Base-by-base conservation (phyloP, 1,140 invertebrate species). In the Hestina assimilis region DNA sequence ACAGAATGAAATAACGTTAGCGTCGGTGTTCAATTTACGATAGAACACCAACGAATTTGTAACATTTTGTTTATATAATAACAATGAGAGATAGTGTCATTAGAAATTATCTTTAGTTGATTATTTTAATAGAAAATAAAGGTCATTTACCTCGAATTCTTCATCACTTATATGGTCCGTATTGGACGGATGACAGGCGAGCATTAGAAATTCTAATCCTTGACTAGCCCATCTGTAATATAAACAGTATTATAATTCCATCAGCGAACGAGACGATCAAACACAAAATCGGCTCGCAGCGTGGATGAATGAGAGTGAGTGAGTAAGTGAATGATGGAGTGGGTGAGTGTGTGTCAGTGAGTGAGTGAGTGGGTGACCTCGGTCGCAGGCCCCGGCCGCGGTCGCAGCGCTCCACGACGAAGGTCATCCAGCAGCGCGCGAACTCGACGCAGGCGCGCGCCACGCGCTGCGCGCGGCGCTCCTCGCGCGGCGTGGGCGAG, bases 341-440 rank as follows among this genome's bases (percentile, higher is more conserved):
- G n/a, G n/a, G n/a, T n/a, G n/a, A n/a, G n/a, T n/a, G n/a, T n/a
- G n/a, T n/a, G n/a, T n/a, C n/a, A n/a, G n/a, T n/a, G n/a, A n/a
- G n/a, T n/a, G n/a, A n/a, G n/a, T n/a, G n/a, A n/a, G n/a, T n/a
- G n/a, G n/a, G n/a, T 14, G 5, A 89, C 88, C 88, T 89, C 0
- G 96, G 96, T 57, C 95, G 89, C 58, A 95, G 88, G 1, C 96
- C 96, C 38, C 95, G 89, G 0, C 96, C 96, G 33, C 93, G 88
- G 75, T 97, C 96, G 76, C 95, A 97, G 20, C 94, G 90, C 59
- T 93, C 92, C 58, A 92, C 91, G 0, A 96, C 95, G 83, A 97
- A 97, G 28, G 91, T 89, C 94, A 97, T 97, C 96, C 96, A 98
- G 64, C 95, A 90, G 55, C 92, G 90, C 1, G 96, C 95, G 85